Conservation (phyloP, 2,113 vertebrate genomes). For the Ondatra zibethicus region DNA sequence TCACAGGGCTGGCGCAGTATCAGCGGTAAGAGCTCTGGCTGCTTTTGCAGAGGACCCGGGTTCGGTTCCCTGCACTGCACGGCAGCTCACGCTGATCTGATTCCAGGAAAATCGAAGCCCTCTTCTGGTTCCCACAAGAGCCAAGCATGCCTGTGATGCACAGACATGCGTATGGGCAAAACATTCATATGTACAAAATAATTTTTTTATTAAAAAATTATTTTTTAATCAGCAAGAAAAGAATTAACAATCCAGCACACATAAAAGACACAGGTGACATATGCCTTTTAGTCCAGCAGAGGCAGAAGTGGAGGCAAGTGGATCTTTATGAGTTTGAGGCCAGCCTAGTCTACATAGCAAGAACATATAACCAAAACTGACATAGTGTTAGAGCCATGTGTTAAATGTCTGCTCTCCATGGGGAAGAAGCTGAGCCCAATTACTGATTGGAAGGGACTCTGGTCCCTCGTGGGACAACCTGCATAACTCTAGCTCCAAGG, state of each 20-base stretch:
- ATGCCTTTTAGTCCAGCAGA: not conserved
- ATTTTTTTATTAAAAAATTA: not conserved
- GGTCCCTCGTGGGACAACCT: not conserved
- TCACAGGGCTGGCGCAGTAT: not conserved
- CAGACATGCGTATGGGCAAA: not conserved
- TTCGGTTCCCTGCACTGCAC: not conserved
- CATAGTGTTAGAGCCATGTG: not conserved
- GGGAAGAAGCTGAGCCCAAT: too few relatives aligned
- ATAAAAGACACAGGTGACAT: too few relatives aligned
- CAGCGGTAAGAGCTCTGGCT: not conserved
- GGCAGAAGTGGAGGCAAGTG: not conserved
- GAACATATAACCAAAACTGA: not conserved
- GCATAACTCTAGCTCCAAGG: not conserved
- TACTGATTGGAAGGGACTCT: not conserved
- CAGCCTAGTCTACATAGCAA: not conserved
- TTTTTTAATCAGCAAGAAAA: not conserved
- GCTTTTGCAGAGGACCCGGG: not conserved
- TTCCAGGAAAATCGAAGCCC: not conserved
- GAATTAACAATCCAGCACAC: accelerated
- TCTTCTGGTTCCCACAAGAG: not conserved
- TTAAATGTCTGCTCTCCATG: not conserved
- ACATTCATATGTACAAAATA: not conserved
- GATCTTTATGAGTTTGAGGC: not conserved
- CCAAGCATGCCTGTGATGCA: not conserved
- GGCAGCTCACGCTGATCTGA: not conserved